Conservation (phyloP, 2,888 invertebrate genomes). For the Epicampocera succincta region DNA sequence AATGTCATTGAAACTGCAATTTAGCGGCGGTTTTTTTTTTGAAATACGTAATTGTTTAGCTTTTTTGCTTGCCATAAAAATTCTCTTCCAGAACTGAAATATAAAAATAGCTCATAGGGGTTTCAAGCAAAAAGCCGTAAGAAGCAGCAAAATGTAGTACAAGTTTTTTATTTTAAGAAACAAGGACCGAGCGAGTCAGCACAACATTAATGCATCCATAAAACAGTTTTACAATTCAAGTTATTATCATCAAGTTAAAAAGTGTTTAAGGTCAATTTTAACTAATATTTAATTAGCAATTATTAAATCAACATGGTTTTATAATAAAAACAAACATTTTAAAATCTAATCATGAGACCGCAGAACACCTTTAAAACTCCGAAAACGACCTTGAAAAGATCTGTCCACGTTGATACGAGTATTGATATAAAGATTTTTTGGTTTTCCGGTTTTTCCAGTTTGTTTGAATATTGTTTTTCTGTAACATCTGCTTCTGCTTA, state of each 20-base stretch:
- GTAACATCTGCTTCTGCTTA: no score
- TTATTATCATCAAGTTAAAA: conserved; percentile 23
- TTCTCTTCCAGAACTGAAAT: conserved; percentile 40
- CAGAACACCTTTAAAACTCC: no score
- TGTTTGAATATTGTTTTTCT: no score
- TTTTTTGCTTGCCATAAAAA: conserved; percentile 8
- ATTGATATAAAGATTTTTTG: no score
- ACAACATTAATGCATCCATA: background rate
- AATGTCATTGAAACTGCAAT: conserved; percentile 60
- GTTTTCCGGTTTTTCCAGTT: no score
- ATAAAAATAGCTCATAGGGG: background rate
- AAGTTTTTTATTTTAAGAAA: background rate
- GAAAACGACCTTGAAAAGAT: no score
- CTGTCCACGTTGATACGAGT: no score
- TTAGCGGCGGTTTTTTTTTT: conserved; percentile 12
- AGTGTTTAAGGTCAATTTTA: conserved; percentile 40
- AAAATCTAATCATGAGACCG: no score
- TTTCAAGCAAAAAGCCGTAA: background rate
- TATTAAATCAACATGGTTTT: background rate
- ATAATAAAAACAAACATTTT: no score
- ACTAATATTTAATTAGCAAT: background rate
- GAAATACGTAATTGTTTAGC: background rate
- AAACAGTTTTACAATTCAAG: conserved; percentile 14
- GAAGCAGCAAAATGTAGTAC: conserved; percentile 1
- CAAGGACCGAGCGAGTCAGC: background rate